phyloP scores from a whole-genome alignment of 1,140 invertebrate genomes.

The Mesaphorura yosii region DNA sequence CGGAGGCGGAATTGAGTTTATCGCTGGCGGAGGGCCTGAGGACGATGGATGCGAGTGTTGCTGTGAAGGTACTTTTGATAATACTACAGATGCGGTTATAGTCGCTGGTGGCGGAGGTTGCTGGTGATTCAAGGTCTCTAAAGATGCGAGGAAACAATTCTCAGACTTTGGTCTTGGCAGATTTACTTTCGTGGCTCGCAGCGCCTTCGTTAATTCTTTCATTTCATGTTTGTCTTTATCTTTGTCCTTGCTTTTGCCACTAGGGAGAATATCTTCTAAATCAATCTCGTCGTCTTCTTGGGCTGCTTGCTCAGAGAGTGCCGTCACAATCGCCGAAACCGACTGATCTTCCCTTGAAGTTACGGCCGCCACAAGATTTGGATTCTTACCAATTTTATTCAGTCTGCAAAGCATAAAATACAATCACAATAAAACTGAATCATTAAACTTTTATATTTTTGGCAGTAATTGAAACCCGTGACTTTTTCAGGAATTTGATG shows the following conservation, averaged over 20 bases:
- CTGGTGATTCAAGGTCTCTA: slow-evolving; percentile 27
- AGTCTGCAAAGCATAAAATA: slow-evolving; percentile 48
- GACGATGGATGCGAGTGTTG: not conserved
- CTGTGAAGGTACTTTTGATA: too few relatives aligned
- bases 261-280: slow-evolving; percentile 18
- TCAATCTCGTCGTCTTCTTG: slow-evolving; percentile 41
- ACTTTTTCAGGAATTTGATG: too few relatives aligned
- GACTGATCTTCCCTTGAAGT: slow-evolving; percentile 65
- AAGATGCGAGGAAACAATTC: slow-evolving; percentile 57
- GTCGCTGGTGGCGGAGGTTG: not conserved
- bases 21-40: not conserved
- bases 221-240: slow-evolving; percentile 33
- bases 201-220: slow-evolving; percentile 44
- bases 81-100: too few relatives aligned
- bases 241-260: slow-evolving; percentile 19
- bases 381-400: slow-evolving; percentile 98
- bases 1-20: not conserved
- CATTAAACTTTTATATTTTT: not conserved
- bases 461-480: too few relatives aligned
- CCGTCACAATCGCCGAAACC: slow-evolving; percentile 81
- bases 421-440: not conserved
- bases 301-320: slow-evolving; percentile 72
- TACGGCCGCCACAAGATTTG: slow-evolving; percentile 67
- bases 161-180: slow-evolving; percentile 69
- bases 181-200: slow-evolving; percentile 48